A percentile compares a stretch with the other conserved stretches of the same genome.
Evolutionary conservation across 2,888 invertebrate species (phyloP).

Genomic region (Linnaemya tessellans): DNA sequence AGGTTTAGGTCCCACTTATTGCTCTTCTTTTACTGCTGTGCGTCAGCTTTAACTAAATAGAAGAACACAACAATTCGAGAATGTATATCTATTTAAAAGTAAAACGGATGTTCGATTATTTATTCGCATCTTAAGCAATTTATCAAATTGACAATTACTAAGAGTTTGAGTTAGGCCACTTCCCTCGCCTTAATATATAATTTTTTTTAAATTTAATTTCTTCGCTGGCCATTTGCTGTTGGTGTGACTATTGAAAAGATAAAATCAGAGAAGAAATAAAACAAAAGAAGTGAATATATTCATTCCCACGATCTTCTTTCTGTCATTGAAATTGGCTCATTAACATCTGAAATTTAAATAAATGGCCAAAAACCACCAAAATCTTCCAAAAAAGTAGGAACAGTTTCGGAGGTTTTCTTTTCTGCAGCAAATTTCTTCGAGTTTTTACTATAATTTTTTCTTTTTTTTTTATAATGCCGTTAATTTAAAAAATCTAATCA

Average conservation of each 20-base stretch:
- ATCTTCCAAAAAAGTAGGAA: conserved; percentile 75
- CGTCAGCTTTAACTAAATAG: background rate
- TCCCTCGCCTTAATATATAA: conserved; percentile 14
- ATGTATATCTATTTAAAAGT: conserved; percentile 9
- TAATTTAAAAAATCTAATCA: conserved; percentile 74
- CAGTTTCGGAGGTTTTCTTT: conserved; percentile 72
- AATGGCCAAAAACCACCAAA: conserved; percentile 79
- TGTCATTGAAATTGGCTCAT: conserved; percentile 79
- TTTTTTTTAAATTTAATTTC: conserved; percentile 20
- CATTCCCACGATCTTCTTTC: conserved; percentile 73
- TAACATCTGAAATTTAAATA: conserved; percentile 82
- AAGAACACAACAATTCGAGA: background rate
- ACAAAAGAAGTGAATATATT: conserved; percentile 13
- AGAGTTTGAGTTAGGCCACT: conserved; percentile 68
- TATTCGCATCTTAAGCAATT: conserved; percentile 73
- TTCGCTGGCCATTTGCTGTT: conserved; percentile 55
- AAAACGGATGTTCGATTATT: conserved; percentile 45
- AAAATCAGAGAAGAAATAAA: background rate
- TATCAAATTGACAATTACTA: conserved; percentile 78
- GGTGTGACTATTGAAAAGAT: conserved; percentile 14
- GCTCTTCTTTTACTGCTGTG: background rate
- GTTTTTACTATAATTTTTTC: background rate
- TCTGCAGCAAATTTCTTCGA: background rate
- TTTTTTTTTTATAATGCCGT: conserved; percentile 14
- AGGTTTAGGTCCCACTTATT: background rate